phyloP scores from a whole-genome alignment of 2,113 vertebrate genomes.

The Naja naja region DNA sequence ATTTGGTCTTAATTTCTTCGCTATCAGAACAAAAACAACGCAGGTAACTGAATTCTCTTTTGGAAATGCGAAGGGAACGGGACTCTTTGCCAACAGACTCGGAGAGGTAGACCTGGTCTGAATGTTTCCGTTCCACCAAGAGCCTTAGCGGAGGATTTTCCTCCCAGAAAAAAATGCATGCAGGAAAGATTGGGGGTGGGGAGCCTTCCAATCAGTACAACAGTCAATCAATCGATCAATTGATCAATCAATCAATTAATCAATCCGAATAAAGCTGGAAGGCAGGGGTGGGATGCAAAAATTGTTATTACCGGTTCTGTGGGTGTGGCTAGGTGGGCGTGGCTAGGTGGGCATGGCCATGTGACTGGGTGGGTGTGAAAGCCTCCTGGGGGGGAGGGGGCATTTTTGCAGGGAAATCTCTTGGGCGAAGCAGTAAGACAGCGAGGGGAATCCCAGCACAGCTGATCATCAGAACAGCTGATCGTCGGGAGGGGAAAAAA shows the following conservation, averaged over 20 bases:
- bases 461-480: too few species aligned
- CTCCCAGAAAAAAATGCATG: not conserved
- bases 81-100: not conserved
- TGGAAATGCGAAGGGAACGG: not conserved
- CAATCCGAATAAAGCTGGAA: not conserved
- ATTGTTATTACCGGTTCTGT: too few species aligned
- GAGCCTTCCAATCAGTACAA: not conserved
- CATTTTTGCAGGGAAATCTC: too few species aligned
- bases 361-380: too few species aligned
- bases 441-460: too few species aligned
- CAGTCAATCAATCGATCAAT: not conserved
- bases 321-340: too few species aligned
- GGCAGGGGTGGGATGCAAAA: not conserved
- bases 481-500: too few species aligned
- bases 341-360: too few species aligned
- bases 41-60: fast-evolving
- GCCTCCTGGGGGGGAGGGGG: too few species aligned
- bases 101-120: not conserved
- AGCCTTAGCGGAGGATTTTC: not conserved
- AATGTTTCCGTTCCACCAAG: not conserved
- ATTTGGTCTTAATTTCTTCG: not conserved
- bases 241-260: too few species aligned
- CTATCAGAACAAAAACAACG: not conserved
- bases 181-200: not conserved
- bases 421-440: too few species aligned